Base-by-base conservation (phyloP, 2,797 vertebrate genomes). In the Pangasius krempfi region DNA sequence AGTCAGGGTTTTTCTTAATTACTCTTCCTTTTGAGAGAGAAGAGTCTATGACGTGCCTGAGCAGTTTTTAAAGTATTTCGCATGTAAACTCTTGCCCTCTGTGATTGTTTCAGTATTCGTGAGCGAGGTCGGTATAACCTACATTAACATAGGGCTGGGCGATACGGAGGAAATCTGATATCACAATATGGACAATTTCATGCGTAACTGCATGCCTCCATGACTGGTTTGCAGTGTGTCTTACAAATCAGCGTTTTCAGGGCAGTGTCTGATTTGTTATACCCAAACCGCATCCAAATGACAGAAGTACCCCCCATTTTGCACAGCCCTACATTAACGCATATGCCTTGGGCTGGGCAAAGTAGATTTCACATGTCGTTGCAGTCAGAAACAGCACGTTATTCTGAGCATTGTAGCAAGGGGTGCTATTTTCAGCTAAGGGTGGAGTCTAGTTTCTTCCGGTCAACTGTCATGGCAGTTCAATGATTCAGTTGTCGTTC, bases 1-100 rank as follows among this genome's bases (percentile, higher is more conserved):
- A 89, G 89, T 89, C 89, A 87, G 89, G 82, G 22, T 18, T 87
- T 89, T 89, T 80, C 86, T 80, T 85, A 85, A 72, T 73, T 66
- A 44, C 58, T 60, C 25, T 22, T 66, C 30, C 25, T 40, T 54
- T 82, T 86, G 37, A 18, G 37, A 86, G 66, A 72, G 52, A 52
- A 8, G 64, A 56, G 33, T 78, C 27, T 62, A 13, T 44, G 25
- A 27, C 25, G 0, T 62, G 56, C 37, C 37, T 60, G 37, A 16
- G 25, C 13, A 44, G 37, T n/a, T 80, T 37, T 58, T 33, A 20
- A 25, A 60, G 20, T 7, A 40, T 81, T 62, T 82, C 56, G 27
- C 37, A 16, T 44, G 13, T 27, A 27, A 82, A 44, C 56, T 44
- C 80, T 44, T 27, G 56, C 6, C 12, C 2, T 62, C 33, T 62